Evolutionary conservation across 2,888 invertebrate genomes (phyloP).

Genomic region (Hyppa rectilinea): DNA sequence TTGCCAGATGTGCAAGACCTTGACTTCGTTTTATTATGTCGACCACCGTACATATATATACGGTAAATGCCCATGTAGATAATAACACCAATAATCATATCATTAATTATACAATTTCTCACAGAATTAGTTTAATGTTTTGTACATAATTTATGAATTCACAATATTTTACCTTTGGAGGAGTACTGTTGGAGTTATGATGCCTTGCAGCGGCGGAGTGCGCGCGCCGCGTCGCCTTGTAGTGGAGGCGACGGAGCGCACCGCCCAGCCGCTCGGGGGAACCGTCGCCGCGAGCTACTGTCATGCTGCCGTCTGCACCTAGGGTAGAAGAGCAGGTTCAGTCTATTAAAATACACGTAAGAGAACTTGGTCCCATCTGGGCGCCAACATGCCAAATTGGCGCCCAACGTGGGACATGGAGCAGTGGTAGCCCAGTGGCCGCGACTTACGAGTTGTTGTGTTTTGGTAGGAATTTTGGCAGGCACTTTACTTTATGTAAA

Average conservation of each 20-base stretch:
- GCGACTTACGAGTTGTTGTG: too few relatives aligned
- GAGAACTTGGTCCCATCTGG: not conserved
- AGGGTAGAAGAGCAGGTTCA: not conserved
- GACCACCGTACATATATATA: too few relatives aligned
- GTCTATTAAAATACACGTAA: not conserved
- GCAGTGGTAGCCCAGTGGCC: too few relatives aligned
- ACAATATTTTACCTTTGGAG: conserved; percentile 87
- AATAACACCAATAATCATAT: not conserved
- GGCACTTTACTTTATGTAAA: too few relatives aligned
- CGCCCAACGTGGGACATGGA: conserved; percentile 9
- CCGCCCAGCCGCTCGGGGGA: conserved; percentile 89
- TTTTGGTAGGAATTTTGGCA: too few relatives aligned
- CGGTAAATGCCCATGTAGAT: not conserved
- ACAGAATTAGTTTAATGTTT: too few relatives aligned
- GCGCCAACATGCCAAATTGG: conserved; percentile 10
- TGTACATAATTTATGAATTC: too few relatives aligned
- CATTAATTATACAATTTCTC: not conserved
- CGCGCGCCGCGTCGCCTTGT: conserved; percentile 91
- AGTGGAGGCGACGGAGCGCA: conserved; percentile 92
- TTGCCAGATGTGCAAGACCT: not conserved
- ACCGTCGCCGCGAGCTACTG: conserved; percentile 86
- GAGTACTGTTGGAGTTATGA: conserved; percentile 69
- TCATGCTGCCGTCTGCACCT: conserved; percentile 89
- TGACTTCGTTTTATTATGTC: too few relatives aligned
- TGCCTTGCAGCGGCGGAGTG: conserved; percentile 85